phyloP scores from a whole-genome alignment of 2,888 invertebrate species.

The Brassicogethes aeneus region DNA sequence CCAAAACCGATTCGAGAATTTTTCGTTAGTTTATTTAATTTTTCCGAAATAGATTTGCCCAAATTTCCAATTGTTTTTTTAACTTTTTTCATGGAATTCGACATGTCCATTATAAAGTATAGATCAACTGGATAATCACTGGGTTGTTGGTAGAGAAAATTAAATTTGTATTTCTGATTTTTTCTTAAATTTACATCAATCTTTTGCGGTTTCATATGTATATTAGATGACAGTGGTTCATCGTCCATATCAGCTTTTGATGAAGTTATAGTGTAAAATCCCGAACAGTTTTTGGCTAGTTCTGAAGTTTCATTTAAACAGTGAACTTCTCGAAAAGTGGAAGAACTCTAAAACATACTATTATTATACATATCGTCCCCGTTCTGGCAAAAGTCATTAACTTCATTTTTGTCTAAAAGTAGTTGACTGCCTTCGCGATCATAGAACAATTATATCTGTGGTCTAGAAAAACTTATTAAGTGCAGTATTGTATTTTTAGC shows the following conservation, averaged over 20 bases:
- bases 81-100: conserved; percentile 57
- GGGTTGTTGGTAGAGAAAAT: conserved; percentile 52
- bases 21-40: conserved; percentile 50
- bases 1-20: conserved; percentile 60
- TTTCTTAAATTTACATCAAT: conserved; percentile 44
- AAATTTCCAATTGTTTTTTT: conserved; percentile 46
- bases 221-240: too few species aligned
- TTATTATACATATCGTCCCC: too few species aligned
- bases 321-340: too few species aligned
- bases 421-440: too few species aligned
- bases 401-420: too few species aligned
- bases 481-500: too few species aligned
- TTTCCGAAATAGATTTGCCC: conserved; percentile 43
- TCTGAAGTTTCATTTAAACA: too few species aligned
- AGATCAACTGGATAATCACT: conserved; percentile 73
- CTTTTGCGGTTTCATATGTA: conserved; percentile 45
- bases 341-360: too few species aligned
- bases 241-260: conserved; percentile 6
- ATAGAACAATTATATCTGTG: too few species aligned
- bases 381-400: too few species aligned
- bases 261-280: conserved; percentile 21
- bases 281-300: too few species aligned
- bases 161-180: conserved; percentile 35
- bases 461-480: too few species aligned
- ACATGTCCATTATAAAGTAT: conserved; percentile 75